These are phyloP conservation scores for Xenentodon cancila DNA, from an alignment of 2,797 vertebrate genomes.

Conservation along the genomic window DNA sequence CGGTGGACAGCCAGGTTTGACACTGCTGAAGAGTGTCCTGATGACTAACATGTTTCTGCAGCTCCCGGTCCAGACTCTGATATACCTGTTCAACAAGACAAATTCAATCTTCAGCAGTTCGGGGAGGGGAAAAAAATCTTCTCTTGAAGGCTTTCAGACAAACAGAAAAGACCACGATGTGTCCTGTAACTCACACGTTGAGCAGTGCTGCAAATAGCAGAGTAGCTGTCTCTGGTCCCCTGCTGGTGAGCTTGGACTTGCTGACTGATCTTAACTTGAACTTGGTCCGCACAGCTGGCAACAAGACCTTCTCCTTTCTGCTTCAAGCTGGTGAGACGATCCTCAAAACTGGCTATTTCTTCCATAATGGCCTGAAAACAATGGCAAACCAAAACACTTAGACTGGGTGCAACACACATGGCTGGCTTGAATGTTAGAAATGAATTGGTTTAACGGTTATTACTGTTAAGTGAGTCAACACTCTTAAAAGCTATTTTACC, in stretches of 20 bases:
- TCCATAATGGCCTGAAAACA: conserved; percentile 93
- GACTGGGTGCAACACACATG: background rate
- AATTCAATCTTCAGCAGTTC: background rate
- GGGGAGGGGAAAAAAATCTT: no score
- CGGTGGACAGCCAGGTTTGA: conserved; percentile 90
- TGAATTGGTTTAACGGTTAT: no score
- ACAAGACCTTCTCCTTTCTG: conserved; percentile 89
- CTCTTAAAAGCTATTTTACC: no score
- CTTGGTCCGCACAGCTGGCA: conserved; percentile 87
- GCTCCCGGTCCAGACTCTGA: conserved; percentile 93
- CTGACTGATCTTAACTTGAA: conserved; percentile 91
- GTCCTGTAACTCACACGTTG: conserved; percentile 86
- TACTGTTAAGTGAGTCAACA: no score
- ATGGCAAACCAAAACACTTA: background rate
- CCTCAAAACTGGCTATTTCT: conserved; percentile 95
- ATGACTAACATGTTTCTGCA: conserved; percentile 94
- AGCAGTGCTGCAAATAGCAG: conserved; percentile 95
- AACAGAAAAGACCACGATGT: background rate
- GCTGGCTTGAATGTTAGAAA: background rate
- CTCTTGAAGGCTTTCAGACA: no score
- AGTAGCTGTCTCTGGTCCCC: conserved; percentile 94
- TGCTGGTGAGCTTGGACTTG: conserved; percentile 90
- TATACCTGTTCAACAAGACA: conserved; percentile 84
- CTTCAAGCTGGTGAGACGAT: conserved; percentile 88
- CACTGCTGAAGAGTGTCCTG: conserved; percentile 95